Percentiles rank a stretch among this genome's conserved stretches.
Conservation (phyloP, 2,797 vertebrate genomes). For the Halcyon chelicuti region DNA sequence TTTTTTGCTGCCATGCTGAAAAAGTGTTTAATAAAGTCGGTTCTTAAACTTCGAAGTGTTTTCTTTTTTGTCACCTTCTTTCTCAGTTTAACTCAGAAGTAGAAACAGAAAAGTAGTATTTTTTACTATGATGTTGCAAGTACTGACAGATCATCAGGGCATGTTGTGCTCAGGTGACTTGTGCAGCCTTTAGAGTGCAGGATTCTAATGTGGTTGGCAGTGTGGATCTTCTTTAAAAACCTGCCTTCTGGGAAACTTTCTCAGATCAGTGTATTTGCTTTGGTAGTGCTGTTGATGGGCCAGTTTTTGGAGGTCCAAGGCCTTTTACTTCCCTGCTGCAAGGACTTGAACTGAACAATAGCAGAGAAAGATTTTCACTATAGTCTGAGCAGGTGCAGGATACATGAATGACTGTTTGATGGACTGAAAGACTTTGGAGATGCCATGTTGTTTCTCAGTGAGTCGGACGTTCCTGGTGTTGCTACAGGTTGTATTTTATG, state of each 20-base stretch:
- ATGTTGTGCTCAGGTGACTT: background rate
- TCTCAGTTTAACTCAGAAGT: background rate
- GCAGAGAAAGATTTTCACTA: background rate
- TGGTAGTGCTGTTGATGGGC: background rate
- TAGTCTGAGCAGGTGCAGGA: constrained; percentile 3
- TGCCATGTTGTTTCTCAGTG: background rate
- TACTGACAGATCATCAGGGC: background rate
- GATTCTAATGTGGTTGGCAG: background rate
- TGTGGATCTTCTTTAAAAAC: background rate
- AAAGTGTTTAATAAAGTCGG: background rate
- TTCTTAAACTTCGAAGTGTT: background rate
- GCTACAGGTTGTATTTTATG: background rate
- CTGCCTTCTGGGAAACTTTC: background rate
- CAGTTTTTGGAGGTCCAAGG: background rate
- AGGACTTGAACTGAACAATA: background rate
- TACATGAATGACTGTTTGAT: background rate
- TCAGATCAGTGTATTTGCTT: background rate
- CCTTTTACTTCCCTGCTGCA: background rate
- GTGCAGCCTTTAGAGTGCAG: background rate
- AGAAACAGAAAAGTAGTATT: background rate
- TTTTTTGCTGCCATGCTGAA: background rate
- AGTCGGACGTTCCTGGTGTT: background rate
- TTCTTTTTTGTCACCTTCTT: background rate
- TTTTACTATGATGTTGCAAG: background rate
- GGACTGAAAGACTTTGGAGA: background rate